These are phyloP conservation scores for Vombatus ursinus DNA, from an alignment of 2,113 vertebrate species.

Conservation along the genomic window DNA sequence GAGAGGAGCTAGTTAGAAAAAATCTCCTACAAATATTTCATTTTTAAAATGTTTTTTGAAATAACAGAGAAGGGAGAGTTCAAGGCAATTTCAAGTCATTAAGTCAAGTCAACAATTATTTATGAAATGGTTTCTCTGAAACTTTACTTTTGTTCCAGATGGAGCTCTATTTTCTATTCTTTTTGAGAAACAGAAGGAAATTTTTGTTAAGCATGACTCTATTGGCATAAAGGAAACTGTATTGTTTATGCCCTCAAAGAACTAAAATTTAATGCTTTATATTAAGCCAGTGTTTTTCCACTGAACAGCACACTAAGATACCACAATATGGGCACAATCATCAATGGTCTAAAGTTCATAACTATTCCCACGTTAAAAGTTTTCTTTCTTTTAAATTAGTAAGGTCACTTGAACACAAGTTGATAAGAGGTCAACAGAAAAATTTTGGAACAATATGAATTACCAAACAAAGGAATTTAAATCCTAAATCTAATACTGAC, in stretches of 20 bases:
- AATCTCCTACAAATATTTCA: not conserved
- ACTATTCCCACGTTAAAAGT: not conserved
- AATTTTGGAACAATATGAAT: constrained; percentile 31
- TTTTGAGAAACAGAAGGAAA: constrained; percentile 53
- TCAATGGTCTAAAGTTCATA: constrained; percentile 13
- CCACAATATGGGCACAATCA: not conserved
- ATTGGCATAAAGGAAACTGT: constrained; percentile 50
- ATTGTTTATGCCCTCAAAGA: constrained; percentile 48
- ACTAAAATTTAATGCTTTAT: constrained; percentile 36
- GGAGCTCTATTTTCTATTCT: constrained; percentile 54
- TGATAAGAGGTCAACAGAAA: not conserved
- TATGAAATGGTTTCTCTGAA: constrained; percentile 16
- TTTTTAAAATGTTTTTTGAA: not conserved
- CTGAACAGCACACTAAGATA: constrained; percentile 5
- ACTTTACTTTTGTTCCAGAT: constrained; percentile 47
- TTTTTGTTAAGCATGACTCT: constrained; percentile 51
- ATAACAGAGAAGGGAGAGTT: constrained; percentile 7
- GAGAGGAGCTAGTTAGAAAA: not conserved
- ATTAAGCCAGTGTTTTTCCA: constrained; percentile 60
- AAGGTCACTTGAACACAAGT: not conserved
- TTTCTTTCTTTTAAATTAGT: constrained; percentile 39
- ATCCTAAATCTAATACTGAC: constrained; percentile 32
- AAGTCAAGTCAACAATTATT: constrained; percentile 57
- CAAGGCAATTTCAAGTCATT: constrained; percentile 50
- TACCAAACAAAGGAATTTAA: constrained; percentile 37